phyloP scores from a whole-genome alignment of 1,140 invertebrate species.

The Neuroterus valhalla region DNA sequence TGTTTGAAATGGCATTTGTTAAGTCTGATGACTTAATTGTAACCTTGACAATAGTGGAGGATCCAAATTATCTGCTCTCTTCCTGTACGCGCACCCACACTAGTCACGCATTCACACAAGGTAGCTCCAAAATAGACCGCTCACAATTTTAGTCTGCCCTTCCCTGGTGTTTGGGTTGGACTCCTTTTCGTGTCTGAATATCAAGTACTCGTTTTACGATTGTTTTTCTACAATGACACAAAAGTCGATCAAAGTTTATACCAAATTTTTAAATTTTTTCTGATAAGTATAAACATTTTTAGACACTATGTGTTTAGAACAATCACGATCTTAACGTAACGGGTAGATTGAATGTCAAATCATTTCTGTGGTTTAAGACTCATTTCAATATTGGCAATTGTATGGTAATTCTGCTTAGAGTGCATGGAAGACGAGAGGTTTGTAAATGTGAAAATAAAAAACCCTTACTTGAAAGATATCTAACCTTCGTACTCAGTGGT shows the following conservation, averaged over 20 bases:
- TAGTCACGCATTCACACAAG: slow-evolving; percentile 39
- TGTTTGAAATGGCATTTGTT: not conserved
- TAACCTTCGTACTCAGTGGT: not conserved
- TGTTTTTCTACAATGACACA: slow-evolving; percentile 8
- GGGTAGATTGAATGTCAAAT: too few relatives aligned
- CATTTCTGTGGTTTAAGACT: too few relatives aligned
- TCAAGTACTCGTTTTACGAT: slow-evolving; percentile 38
- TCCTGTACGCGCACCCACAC: slow-evolving; percentile 45
- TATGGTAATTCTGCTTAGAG: slow-evolving; percentile 34
- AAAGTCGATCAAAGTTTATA: slow-evolving; percentile 14
- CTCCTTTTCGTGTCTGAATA: slow-evolving; percentile 39
- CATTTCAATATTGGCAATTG: not conserved
- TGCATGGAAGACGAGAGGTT: slow-evolving; percentile 67
- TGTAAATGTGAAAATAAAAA: slow-evolving; percentile 41
- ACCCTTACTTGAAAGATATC: not conserved
- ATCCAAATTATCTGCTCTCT: slow-evolving; percentile 45
- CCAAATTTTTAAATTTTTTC: not conserved
- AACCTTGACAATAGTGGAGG: slow-evolving; percentile 41
- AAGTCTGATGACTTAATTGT: slow-evolving; percentile 16
- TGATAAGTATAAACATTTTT: not conserved
- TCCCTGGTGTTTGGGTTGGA: slow-evolving; percentile 56
- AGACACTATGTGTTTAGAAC: not conserved
- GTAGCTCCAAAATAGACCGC: slow-evolving; percentile 59
- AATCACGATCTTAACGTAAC: not conserved
- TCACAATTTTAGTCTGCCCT: slow-evolving; percentile 62